Evolutionary conservation across 53 echinoderm and acorn worm genomes (phyloP), one percentile per base, ranked within the genome.

Genomic region (Henricia sp.): DNA sequence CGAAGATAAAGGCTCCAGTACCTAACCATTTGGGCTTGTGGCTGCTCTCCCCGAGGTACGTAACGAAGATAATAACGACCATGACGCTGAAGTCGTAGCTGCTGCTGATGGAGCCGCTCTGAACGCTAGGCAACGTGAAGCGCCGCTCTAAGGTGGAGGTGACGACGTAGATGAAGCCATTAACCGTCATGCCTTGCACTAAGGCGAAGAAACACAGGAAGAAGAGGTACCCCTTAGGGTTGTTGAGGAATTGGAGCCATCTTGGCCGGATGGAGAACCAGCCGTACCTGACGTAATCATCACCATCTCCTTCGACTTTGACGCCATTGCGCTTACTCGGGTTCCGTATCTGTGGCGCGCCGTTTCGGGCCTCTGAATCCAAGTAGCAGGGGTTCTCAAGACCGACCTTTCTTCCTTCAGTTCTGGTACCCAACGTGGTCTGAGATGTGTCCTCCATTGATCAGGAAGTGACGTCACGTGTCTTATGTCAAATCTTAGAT

Each of bases 81-180:
- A 93, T 91, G 48, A 93, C 96, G 33, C 91, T 86, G 71, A 96
- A 93, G 58, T 96, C 96, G 76, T 96, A 96, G 21, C 91, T 89
- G 76, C 93, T 93, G 34, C 91, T 91, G 37, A 96, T 96, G 46
- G 89, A 91, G 35, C 96, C 96, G 78, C 93, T 96, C 40, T 88
- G 77, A 29, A 88, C 96, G 76, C 96, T 96, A 5, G 96, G 85
- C 19, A 96, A 74, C 50, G 82, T 74, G 59, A 96, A 96, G 3
- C 96, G 84, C 13, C 85, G 72, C 34, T 96, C 96, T 42, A 96
- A 59, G 23, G 91, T 93, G 8, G 96, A 93, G 46, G 91, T 83
- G 64, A 87, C 85, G 24, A 96, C 93, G 90, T 93, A 96, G 82
- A 93, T 68, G 44, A 96, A 84, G 1, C 96, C 96, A 29, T 93